phyloP scores from a whole-genome alignment of 2,113 vertebrate species.

The Spea bombifrons region DNA sequence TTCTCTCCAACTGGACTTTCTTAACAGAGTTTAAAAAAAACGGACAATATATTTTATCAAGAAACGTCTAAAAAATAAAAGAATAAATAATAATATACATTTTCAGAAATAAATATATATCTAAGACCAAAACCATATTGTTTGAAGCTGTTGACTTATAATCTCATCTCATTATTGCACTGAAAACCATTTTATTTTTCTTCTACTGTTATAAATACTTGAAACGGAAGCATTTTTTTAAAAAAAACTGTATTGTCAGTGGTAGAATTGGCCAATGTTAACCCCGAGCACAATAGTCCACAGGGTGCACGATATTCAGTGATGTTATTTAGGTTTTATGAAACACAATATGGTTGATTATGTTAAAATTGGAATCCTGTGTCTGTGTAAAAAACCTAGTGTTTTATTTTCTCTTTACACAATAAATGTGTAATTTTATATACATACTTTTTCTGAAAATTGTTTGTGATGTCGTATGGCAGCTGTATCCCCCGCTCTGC shows the following conservation, averaged over 20 bases:
- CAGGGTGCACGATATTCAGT: not conserved
- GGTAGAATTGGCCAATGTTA: not conserved
- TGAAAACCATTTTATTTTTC: constrained; percentile 50
- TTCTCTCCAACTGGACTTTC: constrained; percentile 82
- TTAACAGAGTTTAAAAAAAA: constrained; percentile 75
- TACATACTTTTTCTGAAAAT: no score
- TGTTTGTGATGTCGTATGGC: no score
- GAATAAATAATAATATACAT: not conserved
- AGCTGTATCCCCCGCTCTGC: no score
- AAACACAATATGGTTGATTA: not conserved
- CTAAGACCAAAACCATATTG: constrained; percentile 7
- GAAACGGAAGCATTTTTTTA: constrained; percentile 53
- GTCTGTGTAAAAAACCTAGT: not conserved
- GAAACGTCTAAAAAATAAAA: not conserved
- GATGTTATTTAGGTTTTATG: not conserved
- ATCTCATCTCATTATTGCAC: constrained; percentile 47
- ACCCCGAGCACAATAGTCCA: not conserved
- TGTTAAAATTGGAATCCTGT: not conserved
- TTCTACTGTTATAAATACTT: constrained; percentile 56
- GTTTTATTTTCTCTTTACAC: constrained; percentile 12
- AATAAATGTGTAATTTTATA: no score
- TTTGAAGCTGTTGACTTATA: not conserved
- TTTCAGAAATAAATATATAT: not conserved
- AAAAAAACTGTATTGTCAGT: constrained; percentile 14
- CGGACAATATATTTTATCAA: not conserved